Evolutionary conservation across 2,113 vertebrate species (phyloP).

Genomic region (Rhagologus leucostigma): DNA sequence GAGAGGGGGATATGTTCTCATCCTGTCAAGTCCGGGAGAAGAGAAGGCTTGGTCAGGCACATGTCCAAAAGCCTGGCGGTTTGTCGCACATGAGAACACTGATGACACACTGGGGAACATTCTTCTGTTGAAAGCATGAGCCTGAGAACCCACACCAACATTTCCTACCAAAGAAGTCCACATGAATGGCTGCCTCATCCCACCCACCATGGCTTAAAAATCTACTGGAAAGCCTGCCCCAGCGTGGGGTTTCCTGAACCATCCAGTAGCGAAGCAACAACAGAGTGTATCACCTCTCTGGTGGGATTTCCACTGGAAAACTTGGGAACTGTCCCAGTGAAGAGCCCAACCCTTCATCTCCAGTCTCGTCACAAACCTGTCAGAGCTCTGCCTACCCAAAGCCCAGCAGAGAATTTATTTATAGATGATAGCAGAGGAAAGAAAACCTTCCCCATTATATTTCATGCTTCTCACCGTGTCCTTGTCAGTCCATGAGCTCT

Average conservation of each 20-base stretch:
- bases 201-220: not conserved
- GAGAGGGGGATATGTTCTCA: not conserved
- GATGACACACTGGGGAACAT: not conserved
- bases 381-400: not conserved
- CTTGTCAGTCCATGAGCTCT: too few species aligned
- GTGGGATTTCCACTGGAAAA: not conserved
- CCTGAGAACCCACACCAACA: not conserved
- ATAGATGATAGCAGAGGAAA: not conserved
- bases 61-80: not conserved
- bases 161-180: not conserved
- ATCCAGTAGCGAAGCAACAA: not conserved
- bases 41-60: not conserved
- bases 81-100: too few species aligned
- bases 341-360: not conserved
- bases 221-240: not conserved
- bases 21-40: not conserved
- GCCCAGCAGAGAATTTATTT: not conserved
- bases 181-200: not conserved
- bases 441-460: not conserved
- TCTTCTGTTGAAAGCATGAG: not conserved
- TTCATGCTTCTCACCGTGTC: not conserved
- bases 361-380: not conserved
- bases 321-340: not conserved
- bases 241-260: not conserved
- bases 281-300: not conserved